phyloP scores from a whole-genome alignment of 2,113 vertebrate species.

The Cavia porcellus region DNA sequence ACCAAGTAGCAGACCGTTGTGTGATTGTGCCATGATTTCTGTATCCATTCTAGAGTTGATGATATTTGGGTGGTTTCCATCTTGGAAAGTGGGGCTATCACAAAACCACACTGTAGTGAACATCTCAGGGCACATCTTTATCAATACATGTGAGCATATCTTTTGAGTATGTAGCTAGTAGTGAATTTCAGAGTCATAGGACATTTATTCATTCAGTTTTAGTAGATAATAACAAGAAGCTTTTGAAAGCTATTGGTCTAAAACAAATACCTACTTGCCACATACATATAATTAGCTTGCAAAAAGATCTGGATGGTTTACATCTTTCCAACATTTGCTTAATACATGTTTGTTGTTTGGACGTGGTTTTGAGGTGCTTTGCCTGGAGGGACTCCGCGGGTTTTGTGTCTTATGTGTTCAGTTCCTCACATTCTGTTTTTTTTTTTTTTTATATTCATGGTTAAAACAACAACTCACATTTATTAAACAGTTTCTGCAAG shows the following conservation, averaged over 20 bases:
- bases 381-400: neutral
- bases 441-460: neutral
- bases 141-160: neutral
- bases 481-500: neutral
- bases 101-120: neutral
- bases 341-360: neutral
- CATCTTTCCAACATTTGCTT: neutral
- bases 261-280: neutral
- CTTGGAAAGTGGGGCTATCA: neutral
- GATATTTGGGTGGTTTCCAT: neutral
- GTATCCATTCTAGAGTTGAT: neutral
- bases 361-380: neutral
- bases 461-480: constrained; percentile 1
- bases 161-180: neutral
- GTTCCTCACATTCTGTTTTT: neutral
- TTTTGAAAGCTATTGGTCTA: neutral
- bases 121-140: neutral
- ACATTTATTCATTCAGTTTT: neutral
- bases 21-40: neutral
- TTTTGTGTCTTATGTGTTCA: neutral
- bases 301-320: neutral
- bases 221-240: neutral
- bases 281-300: neutral
- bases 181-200: too few species aligned
- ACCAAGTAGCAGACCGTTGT: too few species aligned